phyloP scores from a whole-genome alignment of 1,140 invertebrate genomes.

The Drosophila ananassae region DNA sequence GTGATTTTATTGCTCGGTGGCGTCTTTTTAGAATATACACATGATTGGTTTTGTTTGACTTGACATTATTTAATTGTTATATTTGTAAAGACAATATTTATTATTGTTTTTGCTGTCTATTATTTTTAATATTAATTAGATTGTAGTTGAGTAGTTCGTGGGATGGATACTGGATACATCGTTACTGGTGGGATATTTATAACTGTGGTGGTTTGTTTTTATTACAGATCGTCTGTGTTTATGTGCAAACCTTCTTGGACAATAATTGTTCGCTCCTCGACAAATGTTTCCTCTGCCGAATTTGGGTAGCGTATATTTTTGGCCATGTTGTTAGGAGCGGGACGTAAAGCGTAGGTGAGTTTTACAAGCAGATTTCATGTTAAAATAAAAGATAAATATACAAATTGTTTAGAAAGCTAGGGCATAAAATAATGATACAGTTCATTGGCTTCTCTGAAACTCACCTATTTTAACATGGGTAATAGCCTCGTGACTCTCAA shows the following conservation, averaged over 20 bases:
- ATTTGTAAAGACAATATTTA: constrained; percentile 71
- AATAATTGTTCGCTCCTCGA: constrained; percentile 83
- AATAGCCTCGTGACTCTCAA: constrained; percentile 82
- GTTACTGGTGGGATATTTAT: constrained; percentile 60
- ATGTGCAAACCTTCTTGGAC: constrained; percentile 84
- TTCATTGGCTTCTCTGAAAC: constrained; percentile 16
- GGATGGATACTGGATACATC: constrained; percentile 50
- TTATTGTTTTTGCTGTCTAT: constrained; percentile 63
- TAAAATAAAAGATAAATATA: constrained; percentile 70
- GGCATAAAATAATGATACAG: not conserved
- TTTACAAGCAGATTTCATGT: constrained; percentile 61
- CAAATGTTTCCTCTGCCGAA: constrained; percentile 82
- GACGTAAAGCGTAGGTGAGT: constrained; percentile 65
- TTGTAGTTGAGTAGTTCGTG: constrained; percentile 74
- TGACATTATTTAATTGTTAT: constrained; percentile 75
- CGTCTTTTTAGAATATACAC: constrained; percentile 82
- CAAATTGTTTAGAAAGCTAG: constrained; percentile 46
- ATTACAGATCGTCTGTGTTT: constrained; percentile 81
- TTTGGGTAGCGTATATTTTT: constrained; percentile 47
- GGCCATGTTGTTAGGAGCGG: constrained; percentile 50
- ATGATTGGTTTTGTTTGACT: constrained; percentile 58
- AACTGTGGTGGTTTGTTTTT: constrained; percentile 31
- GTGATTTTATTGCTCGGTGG: constrained; percentile 39
- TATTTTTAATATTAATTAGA: constrained; percentile 56
- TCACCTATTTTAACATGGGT: constrained; percentile 83